These are phyloP conservation scores for Micropoecilia bifurca DNA, from an alignment of 2,797 vertebrate genomes.

Conservation along the genomic window DNA sequence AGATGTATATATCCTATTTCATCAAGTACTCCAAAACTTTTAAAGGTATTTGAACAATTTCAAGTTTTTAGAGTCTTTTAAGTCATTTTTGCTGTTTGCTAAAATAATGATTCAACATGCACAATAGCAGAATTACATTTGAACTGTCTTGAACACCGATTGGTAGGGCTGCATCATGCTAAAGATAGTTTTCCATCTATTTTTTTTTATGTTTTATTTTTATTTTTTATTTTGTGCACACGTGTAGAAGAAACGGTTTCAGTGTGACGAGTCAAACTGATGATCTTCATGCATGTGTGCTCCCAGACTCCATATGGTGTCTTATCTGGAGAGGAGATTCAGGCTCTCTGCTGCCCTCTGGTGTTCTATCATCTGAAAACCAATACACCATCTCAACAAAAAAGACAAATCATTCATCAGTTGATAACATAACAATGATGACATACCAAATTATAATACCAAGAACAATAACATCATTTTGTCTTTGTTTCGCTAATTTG, in stretches of 20 bases:
- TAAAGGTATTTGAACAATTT: not conserved
- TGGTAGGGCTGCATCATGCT: not conserved
- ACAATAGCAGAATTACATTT: not conserved
- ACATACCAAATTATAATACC: not conserved
- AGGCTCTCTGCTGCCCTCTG: slow-evolving; percentile 68
- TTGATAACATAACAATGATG: not conserved
- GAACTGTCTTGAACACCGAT: not conserved
- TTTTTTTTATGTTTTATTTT: not conserved
- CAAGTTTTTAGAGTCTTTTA: not conserved
- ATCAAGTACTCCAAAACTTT: not conserved
- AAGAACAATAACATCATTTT: not conserved
- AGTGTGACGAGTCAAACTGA: slow-evolving; percentile 35
- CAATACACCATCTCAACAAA: not conserved
- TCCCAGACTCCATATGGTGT: slow-evolving; percentile 36
- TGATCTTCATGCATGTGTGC: slow-evolving; percentile 68
- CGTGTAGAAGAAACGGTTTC: slow-evolving; percentile 36
- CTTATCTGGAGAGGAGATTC: slow-evolving; percentile 11
- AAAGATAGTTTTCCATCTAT: not conserved
- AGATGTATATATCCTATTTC: not conserved
- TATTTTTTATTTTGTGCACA: slow-evolving; percentile 27
- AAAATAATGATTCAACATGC: not conserved
- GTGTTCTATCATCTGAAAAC: slow-evolving; percentile 33
- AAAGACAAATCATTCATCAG: not conserved
- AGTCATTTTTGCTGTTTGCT: not conserved
- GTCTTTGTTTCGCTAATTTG: too few species aligned